Evolutionary conservation across 1,140 invertebrate species (phyloP).

Genomic region (Aporrectodea caliginosa): DNA sequence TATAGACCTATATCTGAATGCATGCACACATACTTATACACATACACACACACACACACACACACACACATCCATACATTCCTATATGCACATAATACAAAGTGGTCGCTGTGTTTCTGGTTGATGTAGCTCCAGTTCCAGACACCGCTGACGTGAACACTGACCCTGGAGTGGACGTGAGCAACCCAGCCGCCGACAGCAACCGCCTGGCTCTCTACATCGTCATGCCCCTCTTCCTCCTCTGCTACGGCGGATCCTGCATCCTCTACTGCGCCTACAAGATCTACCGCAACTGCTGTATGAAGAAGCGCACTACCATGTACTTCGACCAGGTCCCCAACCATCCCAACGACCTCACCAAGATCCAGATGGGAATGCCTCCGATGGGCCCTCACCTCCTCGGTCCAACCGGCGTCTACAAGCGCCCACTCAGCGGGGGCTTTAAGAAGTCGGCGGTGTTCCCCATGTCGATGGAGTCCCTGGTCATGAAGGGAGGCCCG

Average conservation of each 20-base stretch:
- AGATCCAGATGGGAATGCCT: not conserved
- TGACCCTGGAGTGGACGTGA: not conserved
- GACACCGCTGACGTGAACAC: not conserved
- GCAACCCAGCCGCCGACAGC: not conserved
- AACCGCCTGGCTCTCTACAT: constrained; percentile 10
- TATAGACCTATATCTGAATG: no score
- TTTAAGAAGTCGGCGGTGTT: not conserved
- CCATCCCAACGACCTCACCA: not conserved
- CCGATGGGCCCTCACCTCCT: no score
- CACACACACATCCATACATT: no score
- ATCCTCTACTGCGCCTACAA: constrained; percentile 22
- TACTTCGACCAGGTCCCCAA: not conserved
- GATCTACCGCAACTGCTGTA: constrained; percentile 1
- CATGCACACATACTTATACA: no score
- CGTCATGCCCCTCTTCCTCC: constrained; percentile 13
- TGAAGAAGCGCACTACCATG: not conserved
- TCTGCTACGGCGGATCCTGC: constrained; percentile 26
- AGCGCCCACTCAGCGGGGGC: not conserved
- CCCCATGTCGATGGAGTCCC: not conserved
- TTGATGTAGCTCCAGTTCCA: no score
- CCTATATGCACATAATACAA: no score
- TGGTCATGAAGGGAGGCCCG: not conserved
- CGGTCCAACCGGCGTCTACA: not conserved
- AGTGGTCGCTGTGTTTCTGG: no score
- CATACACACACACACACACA: no score